phyloP scores from a whole-genome alignment of 2,888 invertebrate species.

The Apeira syringaria region DNA sequence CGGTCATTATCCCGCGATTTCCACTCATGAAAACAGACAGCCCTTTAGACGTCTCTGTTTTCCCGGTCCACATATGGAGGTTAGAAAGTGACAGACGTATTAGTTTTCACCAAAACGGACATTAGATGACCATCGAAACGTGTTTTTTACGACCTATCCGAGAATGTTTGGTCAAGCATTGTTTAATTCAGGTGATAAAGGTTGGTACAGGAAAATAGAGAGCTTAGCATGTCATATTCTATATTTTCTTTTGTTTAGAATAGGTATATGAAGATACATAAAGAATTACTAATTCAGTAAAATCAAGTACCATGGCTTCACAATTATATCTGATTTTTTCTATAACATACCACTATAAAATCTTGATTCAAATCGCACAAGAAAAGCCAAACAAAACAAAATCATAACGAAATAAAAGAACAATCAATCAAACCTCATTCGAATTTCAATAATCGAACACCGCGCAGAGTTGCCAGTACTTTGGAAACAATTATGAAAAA shows the following conservation, averaged over 20 bases:
- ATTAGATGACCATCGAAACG: slow-evolving; percentile 60
- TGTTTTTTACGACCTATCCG: slow-evolving; percentile 65
- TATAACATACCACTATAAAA: no score
- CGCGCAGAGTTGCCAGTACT: slow-evolving; percentile 60
- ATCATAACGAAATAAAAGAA: slow-evolving; percentile 45
- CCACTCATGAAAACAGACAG: slow-evolving; percentile 72
- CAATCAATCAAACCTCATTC: slow-evolving; percentile 58
- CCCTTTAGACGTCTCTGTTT: slow-evolving; percentile 76
- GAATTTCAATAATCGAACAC: slow-evolving; percentile 76
- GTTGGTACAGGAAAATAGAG: slow-evolving; percentile 25
- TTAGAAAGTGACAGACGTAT: slow-evolving; percentile 60
- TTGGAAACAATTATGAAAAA: slow-evolving; percentile 82
- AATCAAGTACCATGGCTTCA: no score
- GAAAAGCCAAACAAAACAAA: slow-evolving; percentile 22
- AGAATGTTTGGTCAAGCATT: slow-evolving; percentile 58
- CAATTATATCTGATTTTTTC: no score
- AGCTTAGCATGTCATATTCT: no score
- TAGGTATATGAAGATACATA: no score
- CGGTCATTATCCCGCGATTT: slow-evolving; percentile 64
- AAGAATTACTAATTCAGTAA: no score
- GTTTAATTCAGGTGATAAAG: slow-evolving; percentile 32
- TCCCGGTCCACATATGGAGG: slow-evolving; percentile 47
- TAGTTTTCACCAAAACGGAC: slow-evolving; percentile 58
- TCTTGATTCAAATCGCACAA: no score
- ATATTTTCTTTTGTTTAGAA: no score